These are phyloP conservation scores for Dusona sp. DNA, from an alignment of 2,888 invertebrate species.

Conservation along the genomic window DNA sequence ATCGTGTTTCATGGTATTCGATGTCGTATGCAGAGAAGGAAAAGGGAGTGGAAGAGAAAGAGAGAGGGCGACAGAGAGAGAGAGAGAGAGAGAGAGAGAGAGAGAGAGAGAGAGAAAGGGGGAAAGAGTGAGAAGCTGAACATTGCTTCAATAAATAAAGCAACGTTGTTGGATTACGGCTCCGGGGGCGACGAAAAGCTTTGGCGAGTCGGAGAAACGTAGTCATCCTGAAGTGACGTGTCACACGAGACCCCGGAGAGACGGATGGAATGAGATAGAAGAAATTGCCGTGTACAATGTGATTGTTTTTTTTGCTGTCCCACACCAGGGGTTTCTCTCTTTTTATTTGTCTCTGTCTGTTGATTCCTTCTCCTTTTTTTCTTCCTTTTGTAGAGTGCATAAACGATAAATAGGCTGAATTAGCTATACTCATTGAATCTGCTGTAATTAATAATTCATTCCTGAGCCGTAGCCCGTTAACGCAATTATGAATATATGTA, in stretches of 20 bases:
- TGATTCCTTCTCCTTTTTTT: slow-evolving; percentile 29
- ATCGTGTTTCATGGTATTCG: slow-evolving; percentile 14
- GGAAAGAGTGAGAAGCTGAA: slow-evolving; percentile 17
- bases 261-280: slow-evolving; percentile 39
- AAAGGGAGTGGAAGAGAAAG: not conserved
- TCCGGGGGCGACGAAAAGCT: slow-evolving; percentile 59
- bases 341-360: slow-evolving; percentile 16
- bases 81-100: too few relatives aligned
- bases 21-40: slow-evolving; percentile 4
- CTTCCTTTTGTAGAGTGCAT: slow-evolving; percentile 18
- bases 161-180: slow-evolving; percentile 67
- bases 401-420: slow-evolving; percentile 17
- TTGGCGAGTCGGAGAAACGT: slow-evolving; percentile 39
- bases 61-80: not conserved
- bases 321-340: slow-evolving; percentile 39
- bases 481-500: not conserved
- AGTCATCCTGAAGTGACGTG: slow-evolving; percentile 55
- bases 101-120: too few relatives aligned
- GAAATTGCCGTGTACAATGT: slow-evolving; percentile 55
- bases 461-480: slow-evolving; percentile 5
- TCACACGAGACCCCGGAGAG: slow-evolving; percentile 51
- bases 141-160: slow-evolving; percentile 74
- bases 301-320: slow-evolving; percentile 50
- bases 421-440: slow-evolving; percentile 37
- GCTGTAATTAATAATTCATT: slow-evolving; percentile 53